These are phyloP conservation scores for Craseonycteris thonglongyai DNA, from an alignment of 2,113 vertebrate species.

Conservation along the genomic window DNA sequence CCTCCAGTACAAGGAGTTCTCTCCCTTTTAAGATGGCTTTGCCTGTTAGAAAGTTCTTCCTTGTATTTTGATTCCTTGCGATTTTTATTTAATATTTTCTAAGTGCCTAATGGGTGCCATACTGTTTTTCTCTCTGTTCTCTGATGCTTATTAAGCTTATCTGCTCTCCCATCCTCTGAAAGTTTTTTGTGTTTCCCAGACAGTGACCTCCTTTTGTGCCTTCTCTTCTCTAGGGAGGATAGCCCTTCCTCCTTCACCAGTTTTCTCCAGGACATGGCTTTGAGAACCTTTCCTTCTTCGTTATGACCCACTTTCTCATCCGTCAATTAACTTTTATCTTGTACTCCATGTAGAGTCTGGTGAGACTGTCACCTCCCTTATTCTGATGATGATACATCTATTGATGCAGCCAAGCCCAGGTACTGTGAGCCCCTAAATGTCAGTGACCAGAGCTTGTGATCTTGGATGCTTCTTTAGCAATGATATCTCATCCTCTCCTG, in stretches of 20 bases:
- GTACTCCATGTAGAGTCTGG: not conserved
- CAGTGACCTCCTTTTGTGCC: not conserved
- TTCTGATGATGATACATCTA: not conserved
- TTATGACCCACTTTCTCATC: not conserved
- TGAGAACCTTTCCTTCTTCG: not conserved
- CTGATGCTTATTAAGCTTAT: not conserved
- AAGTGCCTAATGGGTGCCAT: not conserved
- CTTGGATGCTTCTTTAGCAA: not conserved
- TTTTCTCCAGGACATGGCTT: not conserved
- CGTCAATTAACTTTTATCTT: not conserved
- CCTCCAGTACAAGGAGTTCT: not conserved
- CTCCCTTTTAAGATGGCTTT: not conserved
- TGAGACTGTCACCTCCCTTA: not conserved
- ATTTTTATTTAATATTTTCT: constrained; percentile 5
- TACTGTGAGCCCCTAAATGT: not conserved
- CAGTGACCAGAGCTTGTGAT: not conserved
- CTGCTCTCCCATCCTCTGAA: not conserved
- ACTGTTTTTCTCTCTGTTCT: not conserved
- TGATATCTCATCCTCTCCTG: not conserved
- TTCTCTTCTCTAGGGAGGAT: not conserved
- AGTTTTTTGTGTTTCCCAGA: not conserved
- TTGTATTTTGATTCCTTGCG: not conserved
- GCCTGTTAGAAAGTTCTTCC: not conserved
- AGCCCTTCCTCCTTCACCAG: not conserved
- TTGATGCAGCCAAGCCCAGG: not conserved